Base-by-base conservation (phyloP, 2,888 invertebrate species). In the Ichneumon xanthorius region DNA sequence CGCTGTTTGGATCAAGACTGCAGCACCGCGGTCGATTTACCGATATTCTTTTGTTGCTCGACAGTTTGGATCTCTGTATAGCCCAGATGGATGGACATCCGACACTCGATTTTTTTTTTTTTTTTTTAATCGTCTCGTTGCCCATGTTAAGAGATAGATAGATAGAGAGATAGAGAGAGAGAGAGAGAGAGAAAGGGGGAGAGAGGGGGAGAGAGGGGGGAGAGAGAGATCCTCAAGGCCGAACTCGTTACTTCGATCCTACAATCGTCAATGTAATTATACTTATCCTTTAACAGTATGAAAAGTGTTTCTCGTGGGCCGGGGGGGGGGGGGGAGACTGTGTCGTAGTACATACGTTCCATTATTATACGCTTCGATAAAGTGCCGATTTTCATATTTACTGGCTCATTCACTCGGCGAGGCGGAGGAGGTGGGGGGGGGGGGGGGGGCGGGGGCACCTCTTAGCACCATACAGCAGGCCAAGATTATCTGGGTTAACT, bases 241-340 rank as follows among this genome's bases (percentile, higher is more conserved):
- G 65, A 76, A 50, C 33, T 67, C 26, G 14, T 77, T 53, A 77
- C 37, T 63, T 65, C 22, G 16, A n/a, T 26, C 48, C 53, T 53
- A 55, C 33, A 53, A 65, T 16, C 37, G 67, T 55, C 50, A 67
- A 67, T 67, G 55, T 40, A 53, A 63, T 30, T 26, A 65, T 67
- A 22, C 76, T 65, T 67, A 77, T 37, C 53, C 76, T 22, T 67
- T 77, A 53, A 67, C 65, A 48, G 65, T 77, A 77, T 50, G 75
- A 63, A 77, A 77, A 37, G 22, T 37, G 67, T 53, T 77, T 77
- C 26, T 30, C 76, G 53, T 67, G 33, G 53, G 53, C 40, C n/a
- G 22, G 22, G 16, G 9, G 50, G 11, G 19, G 22, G 50, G 11
- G 11, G 22, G 30, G 11, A 3, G 16, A 0, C 22, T 26, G 30